phyloP scores from a whole-genome alignment of 1,140 invertebrate species.

The Drosophila ambigua region DNA sequence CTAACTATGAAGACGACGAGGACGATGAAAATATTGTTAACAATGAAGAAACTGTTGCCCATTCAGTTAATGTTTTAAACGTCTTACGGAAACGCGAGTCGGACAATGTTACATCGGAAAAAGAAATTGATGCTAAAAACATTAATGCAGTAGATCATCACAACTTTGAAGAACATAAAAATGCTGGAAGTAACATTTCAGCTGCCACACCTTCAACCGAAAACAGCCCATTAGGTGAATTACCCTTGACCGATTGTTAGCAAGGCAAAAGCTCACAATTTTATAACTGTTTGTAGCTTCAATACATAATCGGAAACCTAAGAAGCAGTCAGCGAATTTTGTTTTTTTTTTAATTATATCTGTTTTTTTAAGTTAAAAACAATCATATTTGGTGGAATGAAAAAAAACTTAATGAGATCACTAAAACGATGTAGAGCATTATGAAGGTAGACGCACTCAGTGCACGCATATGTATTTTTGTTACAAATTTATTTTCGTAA shows the following conservation, averaged over 20 bases:
- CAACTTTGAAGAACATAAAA: conserved; percentile 1
- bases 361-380: too few relatives aligned
- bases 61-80: not conserved
- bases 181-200: conserved; percentile 6
- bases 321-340: too few relatives aligned
- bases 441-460: too few relatives aligned
- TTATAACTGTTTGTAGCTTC: too few relatives aligned
- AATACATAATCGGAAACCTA: too few relatives aligned
- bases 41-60: conserved; percentile 14
- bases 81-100: conserved; percentile 12
- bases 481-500: too few relatives aligned
- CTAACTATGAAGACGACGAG: conserved; percentile 95
- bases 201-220: conserved; percentile 2
- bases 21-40: conserved; percentile 81
- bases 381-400: too few relatives aligned
- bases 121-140: conserved; percentile 4
- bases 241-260: conserved; percentile 40
- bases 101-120: conserved; percentile 11
- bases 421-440: too few relatives aligned
- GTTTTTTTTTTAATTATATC: too few relatives aligned
- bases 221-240: conserved; percentile 18
- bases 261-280: not conserved
- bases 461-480: too few relatives aligned
- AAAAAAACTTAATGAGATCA: too few relatives aligned
- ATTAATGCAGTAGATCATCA: not conserved